Conservation (phyloP, 2,797 vertebrate species). For the Sandelia bainsii region DNA sequence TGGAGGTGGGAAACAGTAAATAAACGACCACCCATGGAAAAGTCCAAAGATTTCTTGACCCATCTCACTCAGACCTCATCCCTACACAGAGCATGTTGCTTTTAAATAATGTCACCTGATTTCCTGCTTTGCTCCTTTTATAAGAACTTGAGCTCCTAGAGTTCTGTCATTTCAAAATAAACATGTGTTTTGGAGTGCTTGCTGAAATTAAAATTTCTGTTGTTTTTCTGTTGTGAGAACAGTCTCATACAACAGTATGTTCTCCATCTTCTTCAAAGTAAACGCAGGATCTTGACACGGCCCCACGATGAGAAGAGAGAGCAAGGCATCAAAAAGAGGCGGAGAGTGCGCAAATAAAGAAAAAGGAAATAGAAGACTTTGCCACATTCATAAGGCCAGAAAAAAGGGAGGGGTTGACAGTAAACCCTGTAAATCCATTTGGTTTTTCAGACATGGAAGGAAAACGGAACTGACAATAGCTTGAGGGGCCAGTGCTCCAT, state of each 20-base stretch:
- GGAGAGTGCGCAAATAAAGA: slow-evolving; percentile 67
- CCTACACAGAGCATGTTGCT: not conserved
- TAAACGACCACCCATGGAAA: not conserved
- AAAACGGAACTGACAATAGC: slow-evolving; percentile 87
- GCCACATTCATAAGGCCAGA: slow-evolving; percentile 59
- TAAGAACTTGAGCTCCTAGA: not conserved
- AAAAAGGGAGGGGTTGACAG: slow-evolving; percentile 76
- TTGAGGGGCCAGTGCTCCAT: slow-evolving; percentile 81
- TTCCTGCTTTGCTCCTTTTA: not conserved
- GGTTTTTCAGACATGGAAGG: slow-evolving; percentile 84
- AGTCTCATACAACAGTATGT: not conserved
- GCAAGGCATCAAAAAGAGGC: slow-evolving; percentile 69
- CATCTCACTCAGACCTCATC: not conserved
- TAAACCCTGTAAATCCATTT: slow-evolving; percentile 85
- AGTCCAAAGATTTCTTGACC: not conserved
- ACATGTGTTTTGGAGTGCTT: not conserved
- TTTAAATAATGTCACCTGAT: not conserved
- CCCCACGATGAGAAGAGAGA: slow-evolving; percentile 66
- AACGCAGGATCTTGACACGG: slow-evolving; percentile 22
- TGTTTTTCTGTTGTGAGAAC: not conserved
- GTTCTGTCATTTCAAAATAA: not conserved
- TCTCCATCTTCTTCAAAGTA: slow-evolving; percentile 36
- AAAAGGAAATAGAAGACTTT: slow-evolving; percentile 58
- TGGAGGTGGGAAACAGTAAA: not conserved
- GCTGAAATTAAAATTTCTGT: not conserved